Base-by-base conservation (phyloP, 1,140 invertebrate species). In the Drosophila sechellia region DNA sequence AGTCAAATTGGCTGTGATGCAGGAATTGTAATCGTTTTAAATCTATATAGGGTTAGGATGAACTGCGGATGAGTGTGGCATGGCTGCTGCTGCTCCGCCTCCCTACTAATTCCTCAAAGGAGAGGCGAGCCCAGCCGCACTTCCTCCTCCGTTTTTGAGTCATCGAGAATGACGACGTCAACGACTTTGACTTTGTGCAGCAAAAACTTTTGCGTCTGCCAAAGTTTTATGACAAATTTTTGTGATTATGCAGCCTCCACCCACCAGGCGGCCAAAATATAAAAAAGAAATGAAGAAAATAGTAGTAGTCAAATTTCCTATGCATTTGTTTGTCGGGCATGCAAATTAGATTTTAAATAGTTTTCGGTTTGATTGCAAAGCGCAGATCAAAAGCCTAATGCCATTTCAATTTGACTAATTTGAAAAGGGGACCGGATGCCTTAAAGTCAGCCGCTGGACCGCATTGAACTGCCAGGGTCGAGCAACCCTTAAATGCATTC, bases 271-370 rank as follows among this genome's bases (percentile, higher is more conserved):
- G 20, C 20, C 20, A 2, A 22, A 22, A 22, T 22, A 22, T 22
- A 22, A 22, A 22, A 22, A 2, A 22, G 4, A 22, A 61, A 61
- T 53, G 37, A 54, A 27, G 39, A 37, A 37, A 37, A 3, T 37
- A 37, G 10, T 11, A 46, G 20, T n/a, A 45, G 27, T 12, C 15
- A 59, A 81, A 78, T 46, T 74, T 55, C 59, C 70, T 50, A 69
- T 77, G 77, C 72, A 53, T 76, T 79, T 80, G 64, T 74, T 81
- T 69, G 64, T 50, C 53, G 61, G 45, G 56, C 79, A 83, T 89
- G 84, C 84, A 86, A 86, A 86, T 86, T 87, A 83, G 83, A 86
- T 83, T 86, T 87, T 83, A 76, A 86, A 86, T 86, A 87, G 81
- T 87, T 87, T 83, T 70, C 61, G 69, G 74, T 70, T 81, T 79